A percentile compares a stretch with the other conserved stretches of the same genome.
Conservation (phyloP, 2,888 invertebrate species). For the Brachyptera putata region DNA sequence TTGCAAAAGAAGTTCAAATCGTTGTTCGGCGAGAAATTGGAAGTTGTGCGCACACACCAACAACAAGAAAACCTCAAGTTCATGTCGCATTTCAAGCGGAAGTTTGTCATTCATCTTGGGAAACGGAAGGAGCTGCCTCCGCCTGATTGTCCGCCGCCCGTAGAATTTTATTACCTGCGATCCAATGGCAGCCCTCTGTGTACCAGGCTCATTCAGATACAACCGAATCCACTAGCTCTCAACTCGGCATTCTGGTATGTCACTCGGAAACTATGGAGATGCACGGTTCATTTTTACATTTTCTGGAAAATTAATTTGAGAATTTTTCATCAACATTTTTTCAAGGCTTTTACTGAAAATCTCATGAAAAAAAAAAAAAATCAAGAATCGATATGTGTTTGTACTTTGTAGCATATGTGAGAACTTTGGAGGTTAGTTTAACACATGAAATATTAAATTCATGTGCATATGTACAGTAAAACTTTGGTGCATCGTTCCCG, state of each 20-base stretch:
- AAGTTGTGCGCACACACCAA: slow-evolving; percentile 94
- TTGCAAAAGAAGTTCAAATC: slow-evolving; percentile 87
- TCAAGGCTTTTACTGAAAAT: too few species aligned
- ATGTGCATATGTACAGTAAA: too few species aligned
- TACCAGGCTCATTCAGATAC: slow-evolving; percentile 86
- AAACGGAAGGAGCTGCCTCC: slow-evolving; percentile 59
- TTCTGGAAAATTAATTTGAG: too few species aligned
- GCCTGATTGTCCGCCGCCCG: slow-evolving; percentile 50
- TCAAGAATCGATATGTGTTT: too few species aligned
- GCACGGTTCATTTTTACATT: background rate
- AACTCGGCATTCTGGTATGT: slow-evolving; percentile 93
- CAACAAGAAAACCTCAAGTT: slow-evolving; percentile 99
- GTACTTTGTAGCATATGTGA: too few species aligned
- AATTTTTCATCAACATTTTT: too few species aligned
- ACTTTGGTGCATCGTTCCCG: too few species aligned
- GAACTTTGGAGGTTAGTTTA: too few species aligned
- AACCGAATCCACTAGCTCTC: slow-evolving; percentile 75
- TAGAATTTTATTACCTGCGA: slow-evolving; percentile 91
- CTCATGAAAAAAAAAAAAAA: too few species aligned
- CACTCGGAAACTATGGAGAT: too few species aligned
- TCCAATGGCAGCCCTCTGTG: slow-evolving; percentile 94
- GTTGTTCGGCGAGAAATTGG: slow-evolving; percentile 82
- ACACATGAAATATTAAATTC: too few species aligned
- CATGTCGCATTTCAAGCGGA: slow-evolving; percentile 92
- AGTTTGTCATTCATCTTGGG: slow-evolving; percentile 89